Evolutionary conservation across 2,888 invertebrate species (phyloP).

Genomic region (Cyclophora albipunctata): DNA sequence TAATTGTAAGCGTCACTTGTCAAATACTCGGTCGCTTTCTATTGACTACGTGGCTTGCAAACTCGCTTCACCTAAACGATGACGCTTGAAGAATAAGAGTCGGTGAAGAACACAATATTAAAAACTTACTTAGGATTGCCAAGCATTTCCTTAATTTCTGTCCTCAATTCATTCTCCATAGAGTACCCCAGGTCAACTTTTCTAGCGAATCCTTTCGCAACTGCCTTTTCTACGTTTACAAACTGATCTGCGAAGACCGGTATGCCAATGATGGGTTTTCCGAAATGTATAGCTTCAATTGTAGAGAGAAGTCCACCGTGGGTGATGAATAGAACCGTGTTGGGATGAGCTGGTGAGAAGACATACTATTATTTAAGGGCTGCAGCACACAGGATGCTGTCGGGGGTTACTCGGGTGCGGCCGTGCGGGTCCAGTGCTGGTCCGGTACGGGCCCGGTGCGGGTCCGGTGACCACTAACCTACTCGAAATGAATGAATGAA

Average conservation of each 20-base stretch:
- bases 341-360: conserved; percentile 44
- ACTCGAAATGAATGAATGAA: too few species aligned
- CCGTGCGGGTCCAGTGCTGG: too few species aligned
- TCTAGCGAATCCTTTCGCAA: conserved; percentile 34
- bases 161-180: conserved; percentile 27
- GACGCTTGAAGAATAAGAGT: too few species aligned
- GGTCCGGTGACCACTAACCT: too few species aligned
- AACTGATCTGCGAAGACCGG: conserved; percentile 53
- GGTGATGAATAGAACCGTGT: conserved; percentile 49
- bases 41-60: too few species aligned
- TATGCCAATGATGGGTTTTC: conserved; percentile 47
- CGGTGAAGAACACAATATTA: too few species aligned
- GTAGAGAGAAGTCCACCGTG: conserved; percentile 55
- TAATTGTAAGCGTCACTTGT: too few species aligned
- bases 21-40: too few species aligned
- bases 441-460: too few species aligned
- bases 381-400: too few species aligned
- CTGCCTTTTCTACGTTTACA: conserved; percentile 37
- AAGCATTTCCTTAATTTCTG: conserved; percentile 30
- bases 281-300: conserved; percentile 43
- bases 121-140: conserved; percentile 27
- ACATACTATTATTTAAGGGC: neutral
- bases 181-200: conserved; percentile 28
- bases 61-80: too few species aligned
- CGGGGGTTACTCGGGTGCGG: too few species aligned